Evolutionary conservation across 2,797 vertebrate species (phyloP), one percentile per base, ranked within the genome.

Genomic region (Crypturellus tataupa): DNA sequence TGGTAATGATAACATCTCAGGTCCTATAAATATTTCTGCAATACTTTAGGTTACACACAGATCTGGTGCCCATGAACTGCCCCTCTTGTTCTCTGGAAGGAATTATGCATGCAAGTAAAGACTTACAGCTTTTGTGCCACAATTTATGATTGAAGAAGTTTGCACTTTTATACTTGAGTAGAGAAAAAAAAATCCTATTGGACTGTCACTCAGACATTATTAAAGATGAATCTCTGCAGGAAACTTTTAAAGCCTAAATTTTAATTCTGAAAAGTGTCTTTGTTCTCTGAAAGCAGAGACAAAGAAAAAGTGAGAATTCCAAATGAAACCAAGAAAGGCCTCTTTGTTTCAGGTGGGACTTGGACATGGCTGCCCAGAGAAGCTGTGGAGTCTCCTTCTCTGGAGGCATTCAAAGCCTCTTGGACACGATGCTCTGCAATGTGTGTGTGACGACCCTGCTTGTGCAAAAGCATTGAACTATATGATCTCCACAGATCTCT

Each of bases 1-100:
- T 37, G 4, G 10, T 40, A 71, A 85, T n/a, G n/a, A 94, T 80
- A 37, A 60, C 64, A 62, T 53, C 33, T 70, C 24, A n/a, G 27
- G 39, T 70, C 24, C 39, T 68, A 14, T n/a, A 77, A 94, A 73
- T 1, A 1, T 82, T 75, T 86, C 64, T 56, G 55, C 31, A 71
- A 39, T 39, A 78, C 44, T 21, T 83, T 46, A 82, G n/a, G 17
- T 84, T 78, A 17, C 21, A 59, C 2, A 0, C 12, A 47, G 6
- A 10, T 33, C 19, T 72, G 0, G 1, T 0, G 53, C 20, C 25
- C 13, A n/a, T 13, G 3, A 64, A 55, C 6, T 39, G n/a, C 2
- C 6, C 20, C 3, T 14, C 4, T 69, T 69, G 23, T 24, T 46
- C 15, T 23, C 23, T 49, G n/a, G n/a, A 69, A 69, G 31, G 46